phyloP scores from a whole-genome alignment of 2,888 invertebrate species.

The Isotomurus palustris region DNA sequence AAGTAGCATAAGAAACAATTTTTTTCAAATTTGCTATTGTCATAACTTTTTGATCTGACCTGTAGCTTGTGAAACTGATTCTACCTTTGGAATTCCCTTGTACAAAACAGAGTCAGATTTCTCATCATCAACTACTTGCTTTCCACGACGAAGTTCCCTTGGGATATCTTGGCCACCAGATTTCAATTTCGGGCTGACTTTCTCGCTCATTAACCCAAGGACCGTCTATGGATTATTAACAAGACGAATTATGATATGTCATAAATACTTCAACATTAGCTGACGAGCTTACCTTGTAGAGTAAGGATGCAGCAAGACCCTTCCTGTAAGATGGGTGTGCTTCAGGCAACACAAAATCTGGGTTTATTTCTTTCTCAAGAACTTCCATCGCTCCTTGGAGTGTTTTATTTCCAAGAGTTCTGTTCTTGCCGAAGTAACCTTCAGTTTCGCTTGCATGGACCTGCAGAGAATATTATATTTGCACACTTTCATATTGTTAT shows the following conservation, averaged over 20 bases:
- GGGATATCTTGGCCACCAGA: not conserved
- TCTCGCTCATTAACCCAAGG: not conserved
- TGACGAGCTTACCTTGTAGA: slow-evolving; percentile 64
- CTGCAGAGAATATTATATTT: not conserved
- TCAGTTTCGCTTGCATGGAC: not conserved
- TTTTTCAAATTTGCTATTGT: too few relatives aligned
- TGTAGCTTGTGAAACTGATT: not conserved
- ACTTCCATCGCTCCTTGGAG: slow-evolving; percentile 53
- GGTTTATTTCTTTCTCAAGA: slow-evolving; percentile 60
- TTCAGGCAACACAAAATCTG: slow-evolving; percentile 62
- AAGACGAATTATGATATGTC: too few relatives aligned
- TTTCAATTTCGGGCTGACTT: not conserved
- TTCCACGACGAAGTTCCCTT: not conserved
- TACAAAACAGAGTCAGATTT: not conserved
- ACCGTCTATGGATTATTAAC: not conserved
- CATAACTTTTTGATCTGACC: too few relatives aligned
- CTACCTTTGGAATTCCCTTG: not conserved
- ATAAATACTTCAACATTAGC: too few relatives aligned
- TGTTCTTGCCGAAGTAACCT: not conserved
- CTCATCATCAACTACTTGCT: not conserved
- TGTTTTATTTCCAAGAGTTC: not conserved
- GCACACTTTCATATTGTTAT: not conserved
- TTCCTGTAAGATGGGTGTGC: slow-evolving; percentile 65
- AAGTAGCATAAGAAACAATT: too few relatives aligned
- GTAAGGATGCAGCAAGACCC: slow-evolving; percentile 64